Base-by-base conservation (phyloP, 2,113 vertebrate genomes). In the Junco hyemalis region DNA sequence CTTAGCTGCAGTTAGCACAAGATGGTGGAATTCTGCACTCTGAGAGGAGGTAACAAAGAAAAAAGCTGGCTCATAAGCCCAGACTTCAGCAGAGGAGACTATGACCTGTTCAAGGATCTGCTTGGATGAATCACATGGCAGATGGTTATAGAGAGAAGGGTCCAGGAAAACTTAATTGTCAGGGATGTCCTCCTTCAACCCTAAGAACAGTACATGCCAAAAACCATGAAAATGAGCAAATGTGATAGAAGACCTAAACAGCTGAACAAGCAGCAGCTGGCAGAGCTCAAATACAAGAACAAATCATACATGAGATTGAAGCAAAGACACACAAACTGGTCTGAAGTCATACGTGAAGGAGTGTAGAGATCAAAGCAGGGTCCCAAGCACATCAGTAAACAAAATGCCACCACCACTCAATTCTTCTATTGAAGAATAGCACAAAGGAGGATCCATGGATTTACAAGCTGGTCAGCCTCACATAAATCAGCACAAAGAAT, bases 211-310 rank as follows among this genome's bases (percentile, higher is more conserved):
- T 25, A 89, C 17, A 60, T 11, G 59, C 17, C 28, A 42, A 59
- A 86, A 57, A 76, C 10, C 26, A 60, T 4, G 17, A 69, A 87
- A 89, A 72, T 21, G 33, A 81, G 11, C 16, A 80, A 89, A 71
- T 1, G 6, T 26, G 26, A 33, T 25, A 76, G 35, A 76, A 57
- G 12, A 54, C 4, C 17, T 68, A 50, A 86, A 51, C 0, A 0
- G 16, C 36, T 48, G 8, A 71, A 53, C 10, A 74, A 91, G 22
- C 4, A 63, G 24, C 12, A 36, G 22, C 28, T n/a, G 8, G 28
- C 17, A 86, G 45, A 89, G 76, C 20, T 86, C 29, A 33, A 81
- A 74, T 15, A 64, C 17, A 71, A 51, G 69, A 85, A 48, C 20
- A 29, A 87, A 70, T 47, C 5, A 2, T 16, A 72, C 14, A 72